These are phyloP conservation scores for Macrophya alboannulata DNA, from an alignment of 2,888 invertebrate genomes.

Conservation along the genomic window DNA sequence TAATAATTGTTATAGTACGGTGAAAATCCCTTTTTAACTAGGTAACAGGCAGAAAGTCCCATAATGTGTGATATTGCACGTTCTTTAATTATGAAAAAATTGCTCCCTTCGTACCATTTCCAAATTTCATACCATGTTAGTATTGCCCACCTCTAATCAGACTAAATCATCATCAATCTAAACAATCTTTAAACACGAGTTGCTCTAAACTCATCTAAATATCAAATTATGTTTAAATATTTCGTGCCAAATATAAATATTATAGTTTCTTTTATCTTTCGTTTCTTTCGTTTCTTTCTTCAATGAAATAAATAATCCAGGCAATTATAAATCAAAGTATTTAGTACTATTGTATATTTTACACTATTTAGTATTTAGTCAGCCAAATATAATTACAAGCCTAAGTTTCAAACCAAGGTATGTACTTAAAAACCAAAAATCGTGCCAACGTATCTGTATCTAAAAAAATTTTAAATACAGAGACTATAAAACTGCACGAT, in stretches of 20 bases:
- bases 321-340: conserved; percentile 27
- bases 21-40: background rate
- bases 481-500: conserved; percentile 46
- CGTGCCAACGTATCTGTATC: conserved; percentile 51
- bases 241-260: conserved; percentile 40
- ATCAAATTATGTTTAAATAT: conserved; percentile 6
- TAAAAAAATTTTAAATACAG: conserved; percentile 33
- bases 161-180: background rate
- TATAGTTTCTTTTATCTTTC: conserved; percentile 1
- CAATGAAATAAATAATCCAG: conserved; percentile 49
- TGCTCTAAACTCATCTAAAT: background rate
- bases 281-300: background rate
- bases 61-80: conserved; percentile 47
- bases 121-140: conserved; percentile 17
- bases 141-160: conserved; percentile 14
- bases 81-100: conserved; percentile 45
- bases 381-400: conserved; percentile 51
- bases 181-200: conserved; percentile 17
- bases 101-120: conserved; percentile 50
- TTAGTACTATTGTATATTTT: conserved; percentile 39
- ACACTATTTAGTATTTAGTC: conserved; percentile 47
- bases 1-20: conserved; percentile 31
- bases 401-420: conserved; percentile 27
- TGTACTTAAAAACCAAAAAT: background rate
- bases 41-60: conserved; percentile 9